Evolutionary conservation across 1,140 invertebrate species (phyloP), one percentile per base, ranked within the genome.

Genomic region (Drosophila virilis): DNA sequence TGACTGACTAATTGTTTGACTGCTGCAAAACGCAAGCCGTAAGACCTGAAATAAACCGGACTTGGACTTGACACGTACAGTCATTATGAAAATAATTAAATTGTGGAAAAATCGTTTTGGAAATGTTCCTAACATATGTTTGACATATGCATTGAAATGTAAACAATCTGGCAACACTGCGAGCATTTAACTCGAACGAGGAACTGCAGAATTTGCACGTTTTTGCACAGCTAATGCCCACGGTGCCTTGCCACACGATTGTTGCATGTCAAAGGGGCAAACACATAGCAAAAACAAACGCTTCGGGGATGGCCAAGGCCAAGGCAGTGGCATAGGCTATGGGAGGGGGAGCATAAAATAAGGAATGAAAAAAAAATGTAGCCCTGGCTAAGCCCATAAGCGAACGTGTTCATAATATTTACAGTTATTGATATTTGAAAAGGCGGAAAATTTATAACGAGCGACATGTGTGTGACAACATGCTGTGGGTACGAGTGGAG

Each of bases 341-440:
- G 3, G 22, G 4, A 28, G 45, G 55, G 51, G 12, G 22, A 17
- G n/a, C 13, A 37, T 45, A 8, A 40, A 45, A 38, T 28, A 52
- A 43, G 40, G 15, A 42, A 13, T n/a, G 22, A 67, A 78, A 70
- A 78, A 70, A 64, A 67, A 65, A 58, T 46, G 55, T 83, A 80
- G 69, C 52, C 52, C 35, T 54, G 64, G 76, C 77, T 84, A 89
- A 89, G 80, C 84, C 77, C 68, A 89, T 89, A 89, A 89, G 78
- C 71, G 86, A 86, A 90, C 90, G 90, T 91, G 90, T 91, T 91
- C 90, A 91, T 91, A 91, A 91, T 91, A 91, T 91, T 91, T 91
- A 90, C 86, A 85, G 90, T 91, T 91, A 91, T 91, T 91, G 90
- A 91, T 91, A 91, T 91, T 91, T 91, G 90, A 91, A 91, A 91